Conservation (phyloP, 2,888 invertebrate genomes). For the Euphydryas editha region DNA sequence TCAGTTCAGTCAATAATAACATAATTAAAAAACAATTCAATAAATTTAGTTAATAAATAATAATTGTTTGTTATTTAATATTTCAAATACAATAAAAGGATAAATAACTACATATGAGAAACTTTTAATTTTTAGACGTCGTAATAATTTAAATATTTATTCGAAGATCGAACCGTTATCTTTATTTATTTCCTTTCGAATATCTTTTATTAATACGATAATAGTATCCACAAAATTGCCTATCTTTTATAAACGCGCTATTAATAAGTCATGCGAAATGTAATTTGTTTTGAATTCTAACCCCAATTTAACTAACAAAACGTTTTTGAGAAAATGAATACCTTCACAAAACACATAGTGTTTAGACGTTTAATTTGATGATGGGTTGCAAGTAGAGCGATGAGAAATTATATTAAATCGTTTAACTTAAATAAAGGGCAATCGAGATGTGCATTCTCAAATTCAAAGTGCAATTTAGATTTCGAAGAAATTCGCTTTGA, state of each 20-base stretch:
- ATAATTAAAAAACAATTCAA: no score
- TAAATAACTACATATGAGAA: no score
- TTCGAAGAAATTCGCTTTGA: not conserved
- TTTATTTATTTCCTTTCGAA: not conserved
- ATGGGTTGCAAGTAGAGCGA: constrained; percentile 62
- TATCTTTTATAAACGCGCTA: constrained; percentile 1
- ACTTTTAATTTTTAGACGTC: not conserved
- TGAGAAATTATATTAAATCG: constrained; percentile 73
- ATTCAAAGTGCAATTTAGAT: constrained; percentile 47
- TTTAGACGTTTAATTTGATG: constrained; percentile 77
- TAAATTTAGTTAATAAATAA: no score
- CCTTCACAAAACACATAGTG: constrained; percentile 75
- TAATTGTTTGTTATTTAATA: no score
- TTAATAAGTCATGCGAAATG: constrained; percentile 26
- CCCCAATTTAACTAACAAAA: constrained; percentile 71
- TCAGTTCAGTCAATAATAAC: no score
- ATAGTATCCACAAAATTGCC: constrained; percentile 1
- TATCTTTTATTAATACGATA: not conserved
- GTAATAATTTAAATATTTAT: not conserved
- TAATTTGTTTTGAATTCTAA: constrained; percentile 29
- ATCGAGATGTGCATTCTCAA: constrained; percentile 60
- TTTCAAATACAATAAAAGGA: no score
- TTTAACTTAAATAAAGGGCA: constrained; percentile 70
- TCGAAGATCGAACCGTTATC: not conserved
- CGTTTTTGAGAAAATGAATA: constrained; percentile 69